These are phyloP conservation scores for Pachyrhynchus sulphureomaculatus DNA, from an alignment of 1,140 invertebrate species.

Conservation along the genomic window DNA sequence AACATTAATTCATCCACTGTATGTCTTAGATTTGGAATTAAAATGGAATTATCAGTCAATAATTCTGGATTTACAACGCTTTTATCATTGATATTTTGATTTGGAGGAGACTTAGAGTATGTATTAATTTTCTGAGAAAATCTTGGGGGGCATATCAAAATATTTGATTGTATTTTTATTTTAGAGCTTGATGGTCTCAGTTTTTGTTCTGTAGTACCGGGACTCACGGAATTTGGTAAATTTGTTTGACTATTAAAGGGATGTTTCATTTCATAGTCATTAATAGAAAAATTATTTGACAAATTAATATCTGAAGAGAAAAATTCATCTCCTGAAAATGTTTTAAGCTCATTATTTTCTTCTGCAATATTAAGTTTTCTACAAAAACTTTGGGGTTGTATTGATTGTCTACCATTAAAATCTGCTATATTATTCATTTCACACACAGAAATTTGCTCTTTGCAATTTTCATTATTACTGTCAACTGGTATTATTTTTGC, in stretches of 20 bases:
- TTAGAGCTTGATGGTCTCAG: background rate
- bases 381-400: too few species aligned
- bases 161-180: conserved; percentile 24
- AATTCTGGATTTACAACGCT: conserved; percentile 29
- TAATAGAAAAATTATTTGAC: background rate
- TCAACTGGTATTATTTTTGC: too few species aligned
- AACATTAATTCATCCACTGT: conserved; percentile 43
- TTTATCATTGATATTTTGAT: conserved; percentile 4
- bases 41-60: conserved; percentile 35
- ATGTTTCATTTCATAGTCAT: conserved; percentile 3
- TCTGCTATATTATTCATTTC: too few species aligned
- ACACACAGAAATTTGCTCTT: too few species aligned
- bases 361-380: too few species aligned
- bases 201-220: background rate
- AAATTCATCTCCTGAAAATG: background rate
- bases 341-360: too few species aligned
- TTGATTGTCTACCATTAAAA: too few species aligned
- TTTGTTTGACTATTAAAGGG: too few species aligned
- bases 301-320: background rate
- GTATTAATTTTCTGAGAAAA: background rate
- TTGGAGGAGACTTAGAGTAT: background rate
- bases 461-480: too few species aligned
- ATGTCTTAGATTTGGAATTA: conserved; percentile 33
- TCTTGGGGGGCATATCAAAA: conserved; percentile 17
- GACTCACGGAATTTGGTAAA: background rate